These are phyloP conservation scores for Poecile atricapillus DNA, from an alignment of 2,113 vertebrate species.

Conservation along the genomic window DNA sequence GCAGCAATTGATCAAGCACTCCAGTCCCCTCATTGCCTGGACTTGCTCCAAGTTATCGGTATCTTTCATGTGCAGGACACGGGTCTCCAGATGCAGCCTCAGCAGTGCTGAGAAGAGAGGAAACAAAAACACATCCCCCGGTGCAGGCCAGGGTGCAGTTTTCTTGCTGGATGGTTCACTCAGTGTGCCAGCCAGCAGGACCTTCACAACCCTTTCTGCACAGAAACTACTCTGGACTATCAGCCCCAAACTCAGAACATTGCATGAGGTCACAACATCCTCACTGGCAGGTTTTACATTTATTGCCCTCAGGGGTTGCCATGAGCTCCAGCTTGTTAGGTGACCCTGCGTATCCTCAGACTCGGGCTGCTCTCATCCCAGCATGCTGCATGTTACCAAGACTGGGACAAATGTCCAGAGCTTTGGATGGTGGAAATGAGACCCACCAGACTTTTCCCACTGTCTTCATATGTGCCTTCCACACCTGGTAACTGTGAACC, in stretches of 20 bases:
- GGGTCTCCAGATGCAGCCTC: background rate
- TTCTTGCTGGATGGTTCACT: background rate
- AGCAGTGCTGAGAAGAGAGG: background rate
- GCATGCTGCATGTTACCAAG: accelerated
- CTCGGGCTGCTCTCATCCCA: background rate
- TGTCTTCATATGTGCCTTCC: background rate
- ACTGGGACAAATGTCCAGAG: background rate
- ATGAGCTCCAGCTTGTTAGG: background rate
- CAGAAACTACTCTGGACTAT: accelerated
- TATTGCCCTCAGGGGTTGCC: background rate
- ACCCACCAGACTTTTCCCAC: accelerated
- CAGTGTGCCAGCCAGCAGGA: accelerated
- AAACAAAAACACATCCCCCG: accelerated
- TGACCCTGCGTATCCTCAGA: background rate
- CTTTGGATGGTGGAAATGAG: background rate
- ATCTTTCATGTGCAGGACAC: accelerated
- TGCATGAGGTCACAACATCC: accelerated
- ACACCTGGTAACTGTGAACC: accelerated
- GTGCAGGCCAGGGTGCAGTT: accelerated
- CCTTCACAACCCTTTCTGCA: background rate
- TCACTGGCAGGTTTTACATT: background rate
- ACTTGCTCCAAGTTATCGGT: accelerated
- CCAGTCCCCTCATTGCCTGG: background rate
- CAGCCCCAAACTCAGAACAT: background rate
- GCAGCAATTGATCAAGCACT: background rate